Evolutionary conservation across 2,888 invertebrate genomes (phyloP), one percentile per base, ranked within the genome.

Genomic region (Seira sanloemensis): DNA sequence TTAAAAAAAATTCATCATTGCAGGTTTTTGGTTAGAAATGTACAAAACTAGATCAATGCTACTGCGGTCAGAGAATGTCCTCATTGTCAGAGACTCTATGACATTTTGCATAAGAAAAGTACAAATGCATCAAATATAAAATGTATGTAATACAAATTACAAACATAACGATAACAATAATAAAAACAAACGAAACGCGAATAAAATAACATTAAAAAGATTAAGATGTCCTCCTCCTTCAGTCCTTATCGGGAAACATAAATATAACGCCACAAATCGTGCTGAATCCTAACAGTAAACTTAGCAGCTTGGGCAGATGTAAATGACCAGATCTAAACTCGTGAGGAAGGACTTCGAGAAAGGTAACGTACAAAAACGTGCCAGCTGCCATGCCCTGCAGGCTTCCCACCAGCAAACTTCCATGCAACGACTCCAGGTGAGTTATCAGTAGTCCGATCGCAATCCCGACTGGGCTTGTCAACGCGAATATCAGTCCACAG

Each of bases 321-420:
- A 88, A 46, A 71, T 88, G 87, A 0, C 88, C 89, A 71, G 86
- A 81, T 78, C 88, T 67, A 71, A 89, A 89, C 76, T 89, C 89
- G 67, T 88, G 85, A 9, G 89, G 89, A 0, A 89, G 78, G 16
- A 89, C 86, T 84, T 89, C 89, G 24, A 89, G 72, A 69, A 89
- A 89, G 7, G 88, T 87, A 1, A 89, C 89, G 62, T 88, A 89
- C 5, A 89, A 77, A 68, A 89, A 89, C 4, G 89, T 88, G n/a
- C 89, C 89, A 37, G 89, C 89, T 69, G 89, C 89, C 86, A 89
- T 87, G 2, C 89, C 89, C 69, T 89, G 89, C 0, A 89, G 65
- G 7, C 81, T 74, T 2, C 89, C 89, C 46, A 89, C 86, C 18
- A 88, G 27, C 0, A 88, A 54, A 7, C 87, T 87, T 19, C 87